phyloP scores from a whole-genome alignment of 2,113 vertebrate species.

The Campylorhamphus procurvoides region DNA sequence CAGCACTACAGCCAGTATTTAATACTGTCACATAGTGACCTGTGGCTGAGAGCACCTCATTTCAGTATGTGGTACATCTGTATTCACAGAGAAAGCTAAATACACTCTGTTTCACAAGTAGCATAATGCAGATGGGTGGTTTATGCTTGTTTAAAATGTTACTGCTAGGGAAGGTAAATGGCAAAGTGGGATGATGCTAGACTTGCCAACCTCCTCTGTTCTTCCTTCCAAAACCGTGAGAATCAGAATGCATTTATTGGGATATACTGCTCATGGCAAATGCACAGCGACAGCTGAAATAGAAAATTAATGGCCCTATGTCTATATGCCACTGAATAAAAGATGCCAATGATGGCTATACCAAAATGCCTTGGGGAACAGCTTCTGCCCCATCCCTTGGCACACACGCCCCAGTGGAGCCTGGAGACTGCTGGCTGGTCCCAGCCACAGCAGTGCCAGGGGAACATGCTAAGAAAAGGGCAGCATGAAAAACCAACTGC shows the following conservation, averaged over 20 bases:
- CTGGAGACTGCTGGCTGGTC: background rate
- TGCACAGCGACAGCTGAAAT: background rate
- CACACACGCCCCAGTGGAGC: background rate
- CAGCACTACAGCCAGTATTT: background rate
- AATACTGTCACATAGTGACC: background rate
- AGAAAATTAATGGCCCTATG: background rate
- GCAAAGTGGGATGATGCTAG: background rate
- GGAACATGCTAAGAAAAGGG: background rate
- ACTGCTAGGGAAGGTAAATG: background rate
- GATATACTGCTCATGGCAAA: background rate
- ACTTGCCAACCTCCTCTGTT: background rate
- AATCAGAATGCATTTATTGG: background rate
- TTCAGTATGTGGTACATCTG: background rate
- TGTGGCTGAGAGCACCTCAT: background rate
- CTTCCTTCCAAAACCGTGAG: background rate
- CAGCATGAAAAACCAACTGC: background rate
- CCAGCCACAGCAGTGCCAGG: background rate
- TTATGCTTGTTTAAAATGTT: background rate
- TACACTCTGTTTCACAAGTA: background rate
- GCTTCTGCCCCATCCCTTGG: background rate
- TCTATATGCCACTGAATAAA: background rate
- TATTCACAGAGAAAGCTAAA: background rate
- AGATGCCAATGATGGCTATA: background rate
- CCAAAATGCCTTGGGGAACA: fast-evolving
- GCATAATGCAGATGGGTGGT: fast-evolving